Conservation (phyloP, 2,888 invertebrate species). For the Masnerella sp. region DNA sequence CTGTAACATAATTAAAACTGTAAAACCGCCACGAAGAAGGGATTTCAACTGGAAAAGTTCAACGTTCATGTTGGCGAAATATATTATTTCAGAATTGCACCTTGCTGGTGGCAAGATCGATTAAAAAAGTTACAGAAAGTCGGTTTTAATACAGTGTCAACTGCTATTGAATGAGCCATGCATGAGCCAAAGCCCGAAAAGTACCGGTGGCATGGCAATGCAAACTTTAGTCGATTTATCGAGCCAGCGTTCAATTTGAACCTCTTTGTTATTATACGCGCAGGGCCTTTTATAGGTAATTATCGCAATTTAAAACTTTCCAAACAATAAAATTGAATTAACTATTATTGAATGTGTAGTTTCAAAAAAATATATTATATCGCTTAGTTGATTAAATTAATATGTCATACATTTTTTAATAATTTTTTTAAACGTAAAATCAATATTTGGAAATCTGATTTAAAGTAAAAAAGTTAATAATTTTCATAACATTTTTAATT, state of each 20-base stretch:
- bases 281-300: constrained; percentile 58
- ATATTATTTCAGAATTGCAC: constrained; percentile 64
- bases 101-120: constrained; percentile 66
- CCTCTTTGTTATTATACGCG: constrained; percentile 56
- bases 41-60: constrained; percentile 61
- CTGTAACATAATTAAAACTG: too few relatives aligned
- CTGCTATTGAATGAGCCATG: constrained; percentile 64
- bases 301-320: background rate
- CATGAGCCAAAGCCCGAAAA: constrained; percentile 60
- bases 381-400: too few relatives aligned
- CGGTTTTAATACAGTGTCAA: constrained; percentile 66
- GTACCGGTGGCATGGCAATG: constrained; percentile 60
- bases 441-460: too few relatives aligned
- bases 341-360: background rate
- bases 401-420: too few relatives aligned
- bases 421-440: too few relatives aligned
- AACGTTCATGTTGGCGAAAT: constrained; percentile 62
- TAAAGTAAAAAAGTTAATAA: too few relatives aligned
- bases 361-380: background rate
- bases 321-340: too few relatives aligned
- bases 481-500: too few relatives aligned
- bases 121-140: constrained; percentile 65
- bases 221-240: constrained; percentile 64
- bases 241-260: constrained; percentile 56
- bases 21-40: constrained; percentile 46